These are phyloP conservation scores for Gnathonemus longibarbis DNA, from an alignment of 2,113 vertebrate genomes.

Conservation along the genomic window DNA sequence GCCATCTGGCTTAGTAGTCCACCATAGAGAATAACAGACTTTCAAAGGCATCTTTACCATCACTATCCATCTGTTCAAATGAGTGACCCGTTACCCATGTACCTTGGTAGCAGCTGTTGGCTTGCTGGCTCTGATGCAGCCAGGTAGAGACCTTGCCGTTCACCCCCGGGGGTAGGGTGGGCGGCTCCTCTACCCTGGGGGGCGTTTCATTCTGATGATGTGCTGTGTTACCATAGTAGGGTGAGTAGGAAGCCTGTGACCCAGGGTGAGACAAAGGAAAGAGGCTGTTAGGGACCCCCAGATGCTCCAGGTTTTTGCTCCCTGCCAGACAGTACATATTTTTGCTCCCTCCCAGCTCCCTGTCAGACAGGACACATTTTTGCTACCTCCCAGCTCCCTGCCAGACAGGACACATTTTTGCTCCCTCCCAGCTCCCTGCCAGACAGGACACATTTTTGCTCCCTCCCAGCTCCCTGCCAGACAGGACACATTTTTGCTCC, in stretches of 20 bases:
- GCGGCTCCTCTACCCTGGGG: conserved; percentile 12
- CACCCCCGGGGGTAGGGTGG: conserved; percentile 22
- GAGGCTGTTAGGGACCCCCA: neutral
- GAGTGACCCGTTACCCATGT: conserved; percentile 3
- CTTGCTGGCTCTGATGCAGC: conserved; percentile 65
- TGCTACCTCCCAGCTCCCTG: too few relatives aligned
- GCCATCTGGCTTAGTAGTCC: neutral
- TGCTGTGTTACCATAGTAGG: conserved; percentile 17
- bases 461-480: too few relatives aligned
- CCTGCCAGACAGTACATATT: neutral
- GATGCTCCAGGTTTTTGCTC: neutral
- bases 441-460: too few relatives aligned
- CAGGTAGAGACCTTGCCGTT: conserved; percentile 59
- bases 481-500: too few relatives aligned
- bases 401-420: neutral
- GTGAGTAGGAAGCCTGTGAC: neutral
- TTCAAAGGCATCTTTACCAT: neutral
- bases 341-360: neutral
- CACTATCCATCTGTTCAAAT: neutral
- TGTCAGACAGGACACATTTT: neutral
- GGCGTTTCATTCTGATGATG: conserved; percentile 15
- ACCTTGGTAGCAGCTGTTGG: conserved; percentile 77
- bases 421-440: neutral
- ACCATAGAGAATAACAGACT: neutral
- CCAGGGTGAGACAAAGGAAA: neutral